phyloP scores from a whole-genome alignment of 2,797 vertebrate species.

The Poeciliopsis paucimaculata region DNA sequence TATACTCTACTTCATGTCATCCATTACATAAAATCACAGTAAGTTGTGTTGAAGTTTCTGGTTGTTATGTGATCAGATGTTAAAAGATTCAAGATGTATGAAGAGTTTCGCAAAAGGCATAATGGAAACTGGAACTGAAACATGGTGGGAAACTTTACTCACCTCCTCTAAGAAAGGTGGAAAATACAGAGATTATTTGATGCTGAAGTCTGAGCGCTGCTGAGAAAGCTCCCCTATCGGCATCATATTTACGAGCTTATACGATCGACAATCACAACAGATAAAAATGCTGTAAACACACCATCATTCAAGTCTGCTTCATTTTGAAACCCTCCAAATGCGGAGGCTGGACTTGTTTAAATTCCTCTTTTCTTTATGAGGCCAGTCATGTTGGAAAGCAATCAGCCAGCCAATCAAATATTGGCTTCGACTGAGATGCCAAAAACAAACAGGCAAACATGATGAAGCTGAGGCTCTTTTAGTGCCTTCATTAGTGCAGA shows the following conservation, averaged over 20 bases:
- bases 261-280: conserved; percentile 26
- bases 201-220: conserved; percentile 9
- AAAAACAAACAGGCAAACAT: conserved; percentile 78
- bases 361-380: conserved; percentile 53
- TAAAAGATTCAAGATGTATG: neutral
- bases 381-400: conserved; percentile 55
- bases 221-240: conserved; percentile 23
- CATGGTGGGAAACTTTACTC: conserved; percentile 12
- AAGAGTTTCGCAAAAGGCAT: neutral
- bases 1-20: neutral
- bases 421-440: conserved; percentile 68
- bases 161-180: conserved; percentile 34
- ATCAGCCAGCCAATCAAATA: conserved; percentile 65
- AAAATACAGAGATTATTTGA: conserved; percentile 27
- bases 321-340: conserved; percentile 8
- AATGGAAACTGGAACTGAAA: neutral
- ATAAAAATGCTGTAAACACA: conserved; percentile 22
- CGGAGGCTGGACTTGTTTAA: conserved; percentile 32
- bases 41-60: neutral
- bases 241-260: conserved; percentile 26
- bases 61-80: neutral
- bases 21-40: neutral
- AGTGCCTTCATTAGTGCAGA: conserved; percentile 81
- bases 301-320: conserved; percentile 19
- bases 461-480: conserved; percentile 68